Base-by-base conservation (phyloP, 2,888 invertebrate genomes). In the Aricia artaxerxes region DNA sequence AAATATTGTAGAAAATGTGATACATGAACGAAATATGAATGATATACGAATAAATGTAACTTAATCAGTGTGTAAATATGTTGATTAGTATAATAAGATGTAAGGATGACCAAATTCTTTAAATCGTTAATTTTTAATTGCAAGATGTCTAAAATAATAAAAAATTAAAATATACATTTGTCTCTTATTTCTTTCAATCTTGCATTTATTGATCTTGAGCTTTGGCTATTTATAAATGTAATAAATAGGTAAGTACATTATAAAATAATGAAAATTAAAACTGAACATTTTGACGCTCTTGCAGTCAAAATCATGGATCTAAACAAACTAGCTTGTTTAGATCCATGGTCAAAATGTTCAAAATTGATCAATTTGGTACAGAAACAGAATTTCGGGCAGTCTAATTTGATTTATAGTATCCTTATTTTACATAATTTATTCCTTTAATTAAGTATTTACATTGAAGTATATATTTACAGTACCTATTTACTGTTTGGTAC, bases 1-100 rank as follows among this genome's bases (percentile, higher is more conserved):
- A 76, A 57, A 76, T 76, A 57, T 76, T 53, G 13, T 44, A 49
- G 40, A 73, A 73, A 24, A 49, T 73, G 75, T 49, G 44, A 75
- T 49, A 75, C 9, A 44, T 40, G 44, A 73, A 73, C 40, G 49
- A 49, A 49, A 49, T 49, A 49, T 49, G 24, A 75, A 75, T 75
- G 49, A 44, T 38, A 31, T 75, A 44, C 35, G 31, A 53, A 24
- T n/a, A 49, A 24, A 53, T 11, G 76, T 13, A 57, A 76, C 31
- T 76, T 31, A 76, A 76, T 76, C 49, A 76, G 35, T 57, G 2
- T 76, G 76, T 76, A 57, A 76, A 76, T 76, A 57, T 76, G 76
- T 76, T 76, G 57, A 76, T 76, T 76, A 76, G 35, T 76, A 3
- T 35, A 24, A 53, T 76, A 76, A 57, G 13, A 38, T 76, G 57